Base-by-base conservation (phyloP, 2,113 vertebrate genomes). In the Saccopteryx leptura region DNA sequence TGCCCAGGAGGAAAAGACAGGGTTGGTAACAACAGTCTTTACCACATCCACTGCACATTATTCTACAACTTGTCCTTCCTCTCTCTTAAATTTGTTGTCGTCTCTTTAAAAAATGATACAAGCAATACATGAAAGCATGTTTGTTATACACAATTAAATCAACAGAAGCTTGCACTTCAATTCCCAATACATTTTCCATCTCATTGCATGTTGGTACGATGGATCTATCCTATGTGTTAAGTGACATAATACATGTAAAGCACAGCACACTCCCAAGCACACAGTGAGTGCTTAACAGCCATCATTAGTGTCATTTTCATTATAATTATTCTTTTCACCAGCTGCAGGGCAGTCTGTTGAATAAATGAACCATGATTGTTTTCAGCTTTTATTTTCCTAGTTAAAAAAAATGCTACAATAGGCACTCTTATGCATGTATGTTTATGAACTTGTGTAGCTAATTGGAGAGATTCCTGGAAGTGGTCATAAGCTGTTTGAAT, bases 391-490 rank as follows among this genome's bases (percentile, higher is more conserved):
- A 86, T 94, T 60, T 89, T 28, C 15, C 5, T 19, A 17, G 19
- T 80, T 39, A 39, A 39, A 58, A 63, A 61, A 58, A 65, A 39
- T 52, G 31, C 8, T 46, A 3, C 23, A 74, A 8, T 63, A 69
- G 46, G 79, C 58, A 69, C 80, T 91, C 54, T 61, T 28, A 83
- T 39, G 46, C 31, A 31, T 17, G 26, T 65, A n/a, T 28, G 48
- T 72, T 88, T 80, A 31, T 71, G 26, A 60, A 58, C 52, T 78
- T 93, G n/a, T 78, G 74, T 54, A 76, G 31, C 68, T 94, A 11
- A 31, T 66, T 92, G 84, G 80, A 87, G 76, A 93, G 74, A 61
- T 82, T 86, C 39, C 65, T 88, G 26, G n/a, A 96, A 87, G n/a
- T 26, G 39, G 31, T 72, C 39, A 23, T 48, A 78, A 89, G 72